Conservation (phyloP, 2,888 invertebrate species). For the Pseudoips prasinana region DNA sequence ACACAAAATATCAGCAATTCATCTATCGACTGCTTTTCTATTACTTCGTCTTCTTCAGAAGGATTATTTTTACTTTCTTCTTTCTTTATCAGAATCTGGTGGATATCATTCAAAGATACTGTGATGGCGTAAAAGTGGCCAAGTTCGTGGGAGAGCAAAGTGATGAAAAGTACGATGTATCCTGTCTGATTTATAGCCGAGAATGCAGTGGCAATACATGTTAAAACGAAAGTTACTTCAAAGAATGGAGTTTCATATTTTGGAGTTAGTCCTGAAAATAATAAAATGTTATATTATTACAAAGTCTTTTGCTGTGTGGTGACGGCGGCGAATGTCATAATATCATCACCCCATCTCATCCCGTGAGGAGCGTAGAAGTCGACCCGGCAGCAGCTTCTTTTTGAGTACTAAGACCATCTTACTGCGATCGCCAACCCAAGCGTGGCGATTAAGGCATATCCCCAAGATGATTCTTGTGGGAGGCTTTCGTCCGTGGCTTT, state of each 20-base stretch:
- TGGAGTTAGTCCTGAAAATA: constrained; percentile 45
- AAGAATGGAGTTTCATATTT: constrained; percentile 55
- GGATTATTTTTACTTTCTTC: constrained; percentile 4
- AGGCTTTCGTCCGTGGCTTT: too few relatives aligned
- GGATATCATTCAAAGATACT: constrained; percentile 43
- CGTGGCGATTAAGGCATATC: too few relatives aligned
- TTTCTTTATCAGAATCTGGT: constrained; percentile 20
- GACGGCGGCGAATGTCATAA: too few relatives aligned
- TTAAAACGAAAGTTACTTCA: constrained; percentile 47
- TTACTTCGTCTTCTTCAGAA: constrained; percentile 8
- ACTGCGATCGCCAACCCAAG: too few relatives aligned
- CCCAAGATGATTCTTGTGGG: too few relatives aligned
- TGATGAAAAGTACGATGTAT: constrained; percentile 55
- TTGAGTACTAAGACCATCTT: too few relatives aligned
- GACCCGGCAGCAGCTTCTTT: too few relatives aligned
- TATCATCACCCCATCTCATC: too few relatives aligned
- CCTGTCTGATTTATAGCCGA: constrained; percentile 59
- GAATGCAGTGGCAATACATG: constrained; percentile 44
- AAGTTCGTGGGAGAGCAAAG: constrained; percentile 48
- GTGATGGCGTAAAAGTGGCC: constrained; percentile 55
- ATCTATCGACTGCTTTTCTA: constrained; percentile 21
- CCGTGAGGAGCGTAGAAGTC: too few relatives aligned
- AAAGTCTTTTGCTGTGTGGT: too few relatives aligned
- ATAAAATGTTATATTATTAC: too few relatives aligned
- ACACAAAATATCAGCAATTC: constrained; percentile 47